Base-by-base conservation (phyloP, 2,113 vertebrate genomes). In the Corythornis cristatus region DNA sequence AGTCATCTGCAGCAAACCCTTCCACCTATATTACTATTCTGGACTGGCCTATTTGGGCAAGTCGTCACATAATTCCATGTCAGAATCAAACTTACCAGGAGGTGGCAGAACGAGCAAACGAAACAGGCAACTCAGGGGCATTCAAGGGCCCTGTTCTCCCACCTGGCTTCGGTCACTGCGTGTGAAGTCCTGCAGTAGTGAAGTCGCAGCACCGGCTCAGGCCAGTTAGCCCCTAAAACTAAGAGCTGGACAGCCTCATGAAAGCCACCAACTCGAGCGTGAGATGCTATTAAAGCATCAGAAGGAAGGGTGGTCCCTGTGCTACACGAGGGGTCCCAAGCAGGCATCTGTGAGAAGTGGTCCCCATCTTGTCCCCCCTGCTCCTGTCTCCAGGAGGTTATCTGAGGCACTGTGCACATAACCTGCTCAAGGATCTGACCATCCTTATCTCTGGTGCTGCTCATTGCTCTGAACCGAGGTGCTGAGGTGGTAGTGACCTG, bases 81-180 rank as follows among this genome's bases (percentile, higher is more conserved):
- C 62, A 75, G 53, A 70, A 57, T 15, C 21, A 67, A 9, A 12
- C 2, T 19, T 8, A 56, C 96, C 98, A 98, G 94, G n/a, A 97
- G 98, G 90, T 96, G 98, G 98, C 96, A 54, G 90, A 77, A 21
- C 1, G 60, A 71, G 43, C 78, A 92, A 90, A 90, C 42, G 66
- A 82, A 96, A 95, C 48, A 73, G 15, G 2, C 14, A 31, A 56
- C 12, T 14, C 13, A 35, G 40, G 15, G 46, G 25, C 31, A 58
- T 45, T 57, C 21, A 9, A 8, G 7, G 35, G 28, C 2, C 0
- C 0, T 28, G 35, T 12, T 65, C 35, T 21, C 25, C 71, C 43
- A 7, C 37, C 45, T 46, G 35, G 25, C 8, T 28, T 76, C 1
- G 0, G 46, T 18, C 1, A 3, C 53, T 4, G 33, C 1, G 1